phyloP scores from a whole-genome alignment of 2,888 invertebrate genomes.

The Scaptodrosophila latifasciaeformis region DNA sequence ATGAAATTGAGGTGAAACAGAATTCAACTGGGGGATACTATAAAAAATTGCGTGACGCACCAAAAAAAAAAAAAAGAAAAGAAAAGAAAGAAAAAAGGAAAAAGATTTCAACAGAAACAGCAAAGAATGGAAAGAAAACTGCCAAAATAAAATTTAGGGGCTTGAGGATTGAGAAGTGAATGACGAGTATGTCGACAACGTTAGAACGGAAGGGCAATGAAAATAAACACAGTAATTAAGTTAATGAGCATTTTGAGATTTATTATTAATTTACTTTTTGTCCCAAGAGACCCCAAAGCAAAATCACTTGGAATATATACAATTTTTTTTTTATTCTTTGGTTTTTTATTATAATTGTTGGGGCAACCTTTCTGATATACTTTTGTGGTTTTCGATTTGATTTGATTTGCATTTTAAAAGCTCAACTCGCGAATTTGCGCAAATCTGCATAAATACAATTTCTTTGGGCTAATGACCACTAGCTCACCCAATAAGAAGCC shows the following conservation, averaged over 20 bases:
- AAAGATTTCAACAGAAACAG: slow-evolving; percentile 36
- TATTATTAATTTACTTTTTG: slow-evolving; percentile 65
- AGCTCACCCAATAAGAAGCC: too few species aligned
- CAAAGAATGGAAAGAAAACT: too few species aligned
- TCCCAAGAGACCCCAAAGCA: slow-evolving; percentile 25
- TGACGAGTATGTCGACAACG: slow-evolving; percentile 13
- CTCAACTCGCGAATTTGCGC: slow-evolving; percentile 37
- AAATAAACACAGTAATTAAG: slow-evolving; percentile 71
- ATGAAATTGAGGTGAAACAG: too few species aligned
- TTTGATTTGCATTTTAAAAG: slow-evolving; percentile 58
- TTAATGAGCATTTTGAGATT: slow-evolving; percentile 72
- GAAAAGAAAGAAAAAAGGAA: slow-evolving; percentile 40
- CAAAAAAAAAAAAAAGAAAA: slow-evolving; percentile 35
- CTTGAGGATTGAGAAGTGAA: not conserved
- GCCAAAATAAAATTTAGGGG: slow-evolving; percentile 16
- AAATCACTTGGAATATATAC: slow-evolving; percentile 51
- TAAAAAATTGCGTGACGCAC: slow-evolving; percentile 66
- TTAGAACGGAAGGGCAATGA: slow-evolving; percentile 63
- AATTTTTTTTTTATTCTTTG: too few species aligned
- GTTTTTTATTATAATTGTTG: slow-evolving; percentile 61
- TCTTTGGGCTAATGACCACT: slow-evolving; percentile 7
- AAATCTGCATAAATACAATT: slow-evolving; percentile 37
- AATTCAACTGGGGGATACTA: not conserved
- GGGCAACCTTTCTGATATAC: slow-evolving; percentile 27
- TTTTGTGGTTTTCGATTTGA: slow-evolving; percentile 14